Evolutionary conservation across 2,888 invertebrate genomes (phyloP), one percentile per base, ranked within the genome.

Genomic region (Amblyjoppa proteus): DNA sequence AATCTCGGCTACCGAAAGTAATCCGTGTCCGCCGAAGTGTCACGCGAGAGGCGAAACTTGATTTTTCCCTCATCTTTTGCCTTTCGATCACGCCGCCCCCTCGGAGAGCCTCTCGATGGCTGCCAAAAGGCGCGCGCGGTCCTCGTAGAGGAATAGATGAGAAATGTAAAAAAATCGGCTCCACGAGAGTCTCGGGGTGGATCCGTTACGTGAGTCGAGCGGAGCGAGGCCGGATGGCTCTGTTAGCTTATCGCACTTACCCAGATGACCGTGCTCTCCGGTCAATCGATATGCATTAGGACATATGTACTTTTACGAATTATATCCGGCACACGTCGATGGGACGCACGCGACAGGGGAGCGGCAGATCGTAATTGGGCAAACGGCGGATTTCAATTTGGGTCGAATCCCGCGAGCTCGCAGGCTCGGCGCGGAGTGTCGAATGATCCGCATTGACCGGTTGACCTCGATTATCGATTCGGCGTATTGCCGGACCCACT

Each of bases 381-480:
- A 80, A 70, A 68, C 79, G 38, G 75, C 75, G 66, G 79, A 79
- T 82, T 85, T 85, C 82, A 79, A 82, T 85, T 82, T 58, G 51
- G 78, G 75, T 71, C 53, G 77, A 68, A 80, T 83, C 69, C 77
- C 83, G 53, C 61, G 76, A 76, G 79, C n/a, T 70, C 53, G 31
- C 49, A 61, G 64, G 61, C 53, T 83, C 45, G 49, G 73, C 61
- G 74, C 58, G 61, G 56, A 69, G 73, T 70, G 31, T 7, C 49
- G 77, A 77, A 56, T 83, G 81, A 85, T 79, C 61, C 56, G 81
- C 69, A 83, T 84, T 87, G 87, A 87, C 87, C 87, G 79, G 83
- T 83, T 86, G 87, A 87, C 87, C 87, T 77, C 80, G 73, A 87
- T 87, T 86, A 87, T 88, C 84, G 85, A 85, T 81, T 68, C 45